phyloP scores from a whole-genome alignment of 2,113 vertebrate species.

The Choloepus hoffmanni region DNA sequence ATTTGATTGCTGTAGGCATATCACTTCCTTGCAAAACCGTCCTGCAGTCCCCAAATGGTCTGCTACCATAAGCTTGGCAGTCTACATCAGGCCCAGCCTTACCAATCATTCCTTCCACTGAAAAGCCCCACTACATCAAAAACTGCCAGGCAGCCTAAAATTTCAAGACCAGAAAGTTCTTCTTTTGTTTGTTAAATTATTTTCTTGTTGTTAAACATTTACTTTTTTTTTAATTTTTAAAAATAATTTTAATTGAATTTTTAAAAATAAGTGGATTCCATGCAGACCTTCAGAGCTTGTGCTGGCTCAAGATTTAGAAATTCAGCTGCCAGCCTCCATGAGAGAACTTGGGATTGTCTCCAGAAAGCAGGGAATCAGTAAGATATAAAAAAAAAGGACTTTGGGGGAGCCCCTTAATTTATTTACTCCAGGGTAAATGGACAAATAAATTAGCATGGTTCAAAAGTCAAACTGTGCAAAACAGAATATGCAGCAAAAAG shows the following conservation, averaged over 20 bases:
- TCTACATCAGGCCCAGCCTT: background rate
- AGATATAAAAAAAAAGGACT: background rate
- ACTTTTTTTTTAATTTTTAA: background rate
- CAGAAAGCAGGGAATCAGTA: background rate
- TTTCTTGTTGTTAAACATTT: conserved; percentile 4
- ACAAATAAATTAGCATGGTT: background rate
- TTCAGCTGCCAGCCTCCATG: background rate
- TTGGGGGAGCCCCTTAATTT: background rate
- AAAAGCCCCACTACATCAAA: conserved; percentile 3
- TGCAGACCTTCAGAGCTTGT: background rate
- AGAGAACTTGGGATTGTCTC: background rate
- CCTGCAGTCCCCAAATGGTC: background rate
- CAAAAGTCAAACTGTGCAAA: conserved; percentile 61
- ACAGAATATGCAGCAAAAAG: background rate
- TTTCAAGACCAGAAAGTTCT: conserved; percentile 9
- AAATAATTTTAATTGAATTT: background rate
- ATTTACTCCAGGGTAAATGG: background rate
- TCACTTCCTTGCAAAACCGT: background rate
- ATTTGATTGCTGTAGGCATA: background rate
- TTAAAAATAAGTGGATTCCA: background rate
- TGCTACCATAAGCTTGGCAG: background rate
- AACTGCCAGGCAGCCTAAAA: background rate
- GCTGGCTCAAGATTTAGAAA: background rate
- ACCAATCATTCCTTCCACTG: background rate
- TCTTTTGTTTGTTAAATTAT: background rate